Evolutionary conservation across 1,140 invertebrate genomes (phyloP), one percentile per base, ranked within the genome.

Genomic region (Drosophila teissieri): DNA sequence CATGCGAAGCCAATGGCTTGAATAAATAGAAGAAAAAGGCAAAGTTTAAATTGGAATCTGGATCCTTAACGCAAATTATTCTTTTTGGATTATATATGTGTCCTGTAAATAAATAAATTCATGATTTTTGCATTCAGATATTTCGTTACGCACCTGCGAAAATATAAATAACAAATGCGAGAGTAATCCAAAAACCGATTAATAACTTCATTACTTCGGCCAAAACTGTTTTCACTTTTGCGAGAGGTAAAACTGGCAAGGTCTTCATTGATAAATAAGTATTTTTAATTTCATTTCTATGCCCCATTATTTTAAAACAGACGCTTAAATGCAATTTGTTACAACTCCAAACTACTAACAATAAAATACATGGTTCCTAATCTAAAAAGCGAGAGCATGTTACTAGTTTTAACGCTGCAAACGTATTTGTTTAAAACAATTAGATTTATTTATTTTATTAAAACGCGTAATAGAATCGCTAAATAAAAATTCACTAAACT

Each of bases 221-320:
- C 31, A 49, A 15, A 31, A 31, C n/a, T 11, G 48, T 15, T 49
- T 27, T 31, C 15, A 49, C n/a, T 49, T 49, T 49, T 31, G 24
- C 24, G 14, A 49, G 12, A 2, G n/a, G 22, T 48, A 48, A 48
- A 24, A 24, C 24, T 8, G 14, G 5, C 7, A 27, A 17, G 48
- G 48, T n/a, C 8, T 49, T 27, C 46, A 27, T 15, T 49, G 24
- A 49, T 49, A 49, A 49, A 49, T 31, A 49, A 49, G 17, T 49
- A 31, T 27, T 34, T 49, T 15, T 34, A 49, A 49, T 49, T 49
- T 27, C 15, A 15, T 49, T 31, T 27, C 4, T n/a, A 49, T 49
- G 27, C 24, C n/a, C 7, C 8, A 10, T 27, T 14, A 49, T 49
- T 49, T 49, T 8, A 34, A 8, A 34, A 31, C 15, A 15, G 27